A percentile compares a stretch with the other conserved stretches of the same genome.
phyloP scores from a whole-genome alignment of 2,797 vertebrate genomes.

The Anabas testudineus region DNA sequence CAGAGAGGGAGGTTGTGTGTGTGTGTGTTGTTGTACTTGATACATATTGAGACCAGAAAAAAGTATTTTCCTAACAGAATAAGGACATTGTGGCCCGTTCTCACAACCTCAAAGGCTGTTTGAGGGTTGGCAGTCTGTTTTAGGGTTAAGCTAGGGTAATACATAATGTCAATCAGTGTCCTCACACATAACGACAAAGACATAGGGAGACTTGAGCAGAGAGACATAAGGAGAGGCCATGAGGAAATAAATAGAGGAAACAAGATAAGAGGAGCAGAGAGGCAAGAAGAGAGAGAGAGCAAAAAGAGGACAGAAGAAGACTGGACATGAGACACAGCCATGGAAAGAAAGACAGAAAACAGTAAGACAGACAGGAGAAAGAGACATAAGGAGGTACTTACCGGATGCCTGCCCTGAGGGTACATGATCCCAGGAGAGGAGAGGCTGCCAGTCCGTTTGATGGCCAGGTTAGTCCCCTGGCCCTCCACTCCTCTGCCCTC shows the following conservation, averaged over 20 bases:
- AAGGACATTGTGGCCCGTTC: neutral
- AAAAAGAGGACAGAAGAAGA: neutral
- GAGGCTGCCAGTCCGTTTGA: conserved; percentile 81
- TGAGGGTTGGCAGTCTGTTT: neutral
- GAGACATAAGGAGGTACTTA: conserved; percentile 78
- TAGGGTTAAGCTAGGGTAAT: no score
- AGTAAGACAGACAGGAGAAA: conserved; percentile 26
- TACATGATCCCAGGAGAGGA: conserved; percentile 90
- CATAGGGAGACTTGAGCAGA: neutral
- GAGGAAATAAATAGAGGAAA: neutral
- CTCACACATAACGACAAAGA: neutral
- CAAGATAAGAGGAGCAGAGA: neutral
- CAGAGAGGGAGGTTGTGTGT: conserved; percentile 17
- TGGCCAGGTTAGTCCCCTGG: conserved; percentile 82
- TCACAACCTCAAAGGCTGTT: neutral
- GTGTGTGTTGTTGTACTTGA: conserved; percentile 32
- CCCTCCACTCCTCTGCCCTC: conserved; percentile 82
- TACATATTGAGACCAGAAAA: no score
- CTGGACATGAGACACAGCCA: conserved; percentile 18
- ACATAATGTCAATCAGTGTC: no score
- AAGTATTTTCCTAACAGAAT: no score
- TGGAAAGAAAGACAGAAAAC: conserved; percentile 1
- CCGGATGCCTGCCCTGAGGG: conserved; percentile 93
- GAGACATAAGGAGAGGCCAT: neutral
- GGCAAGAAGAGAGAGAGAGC: neutral